Percentiles rank a stretch among this genome's conserved stretches.
phyloP scores from a whole-genome alignment of 2,113 vertebrate genomes.

The Climacteris rufus region DNA sequence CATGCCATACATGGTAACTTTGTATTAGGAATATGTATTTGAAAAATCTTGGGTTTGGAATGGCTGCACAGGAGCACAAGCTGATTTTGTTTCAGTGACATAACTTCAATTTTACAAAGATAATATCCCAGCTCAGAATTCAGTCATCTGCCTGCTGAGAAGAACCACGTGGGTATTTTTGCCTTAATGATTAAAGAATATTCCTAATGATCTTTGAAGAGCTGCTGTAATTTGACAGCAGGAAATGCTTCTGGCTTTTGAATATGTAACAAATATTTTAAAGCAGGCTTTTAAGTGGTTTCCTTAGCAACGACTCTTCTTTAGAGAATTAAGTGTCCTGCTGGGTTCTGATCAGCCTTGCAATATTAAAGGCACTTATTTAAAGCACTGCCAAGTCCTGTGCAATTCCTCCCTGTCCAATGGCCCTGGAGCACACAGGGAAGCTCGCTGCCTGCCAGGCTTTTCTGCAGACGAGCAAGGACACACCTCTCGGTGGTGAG shows the following conservation, averaged over 20 bases:
- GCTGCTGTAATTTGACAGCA: not conserved
- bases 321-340: not conserved
- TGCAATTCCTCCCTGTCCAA: accelerated
- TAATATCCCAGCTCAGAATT: not conserved
- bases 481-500: not conserved
- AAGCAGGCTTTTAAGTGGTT: not conserved
- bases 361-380: not conserved
- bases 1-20: not conserved
- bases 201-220: not conserved
- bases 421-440: not conserved
- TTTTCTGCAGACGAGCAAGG: not conserved
- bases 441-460: not conserved
- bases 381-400: not conserved
- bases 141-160: not conserved
- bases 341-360: not conserved
- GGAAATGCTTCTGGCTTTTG: not conserved
- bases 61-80: not conserved
- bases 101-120: not conserved
- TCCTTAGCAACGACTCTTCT: not conserved
- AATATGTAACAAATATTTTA: not conserved
- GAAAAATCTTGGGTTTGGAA: not conserved
- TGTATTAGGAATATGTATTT: not conserved
- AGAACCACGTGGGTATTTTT: not conserved
- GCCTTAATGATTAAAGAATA: not conserved
- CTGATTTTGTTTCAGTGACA: not conserved